phyloP scores from a whole-genome alignment of 2,888 invertebrate genomes.

The Tachina fera region DNA sequence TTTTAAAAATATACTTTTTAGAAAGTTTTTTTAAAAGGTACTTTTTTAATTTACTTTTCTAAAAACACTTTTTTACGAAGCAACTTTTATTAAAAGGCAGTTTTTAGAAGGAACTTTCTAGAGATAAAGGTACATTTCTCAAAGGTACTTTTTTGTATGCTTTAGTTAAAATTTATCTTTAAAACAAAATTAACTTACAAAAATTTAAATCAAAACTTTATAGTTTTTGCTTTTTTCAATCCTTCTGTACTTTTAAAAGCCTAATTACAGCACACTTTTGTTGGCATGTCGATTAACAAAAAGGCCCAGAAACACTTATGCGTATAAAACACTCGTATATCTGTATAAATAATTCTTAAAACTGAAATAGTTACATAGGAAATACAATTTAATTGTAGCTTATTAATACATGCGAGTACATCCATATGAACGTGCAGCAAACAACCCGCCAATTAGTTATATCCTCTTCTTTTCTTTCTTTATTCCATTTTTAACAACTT shows the following conservation, averaged over 20 bases:
- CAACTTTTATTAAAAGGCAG: not conserved
- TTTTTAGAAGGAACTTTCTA: too few relatives aligned
- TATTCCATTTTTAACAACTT: constrained; percentile 21
- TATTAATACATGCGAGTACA: too few relatives aligned
- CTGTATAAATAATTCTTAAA: constrained; percentile 7
- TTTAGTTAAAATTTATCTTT: too few relatives aligned
- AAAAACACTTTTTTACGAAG: not conserved
- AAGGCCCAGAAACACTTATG: not conserved
- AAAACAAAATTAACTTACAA: not conserved
- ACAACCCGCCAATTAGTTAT: constrained; percentile 42
- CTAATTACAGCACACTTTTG: constrained; percentile 39
- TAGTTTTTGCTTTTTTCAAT: not conserved
- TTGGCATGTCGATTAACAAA: constrained; percentile 1
- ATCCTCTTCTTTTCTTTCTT: constrained; percentile 31
- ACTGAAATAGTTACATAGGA: constrained; percentile 9
- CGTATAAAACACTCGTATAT: not conserved
- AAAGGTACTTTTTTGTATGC: not conserved
- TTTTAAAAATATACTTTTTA: too few relatives aligned
- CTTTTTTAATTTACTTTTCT: too few relatives aligned
- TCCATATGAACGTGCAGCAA: constrained; percentile 3
- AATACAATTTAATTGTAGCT: constrained; percentile 32
- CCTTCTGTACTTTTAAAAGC: constrained; percentile 4
- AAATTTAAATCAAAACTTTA: not conserved
- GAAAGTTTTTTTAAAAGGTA: too few relatives aligned
- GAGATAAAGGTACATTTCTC: too few relatives aligned